phyloP scores from a whole-genome alignment of 1,140 invertebrate genomes.

The Rhizoglyphus robini region DNA sequence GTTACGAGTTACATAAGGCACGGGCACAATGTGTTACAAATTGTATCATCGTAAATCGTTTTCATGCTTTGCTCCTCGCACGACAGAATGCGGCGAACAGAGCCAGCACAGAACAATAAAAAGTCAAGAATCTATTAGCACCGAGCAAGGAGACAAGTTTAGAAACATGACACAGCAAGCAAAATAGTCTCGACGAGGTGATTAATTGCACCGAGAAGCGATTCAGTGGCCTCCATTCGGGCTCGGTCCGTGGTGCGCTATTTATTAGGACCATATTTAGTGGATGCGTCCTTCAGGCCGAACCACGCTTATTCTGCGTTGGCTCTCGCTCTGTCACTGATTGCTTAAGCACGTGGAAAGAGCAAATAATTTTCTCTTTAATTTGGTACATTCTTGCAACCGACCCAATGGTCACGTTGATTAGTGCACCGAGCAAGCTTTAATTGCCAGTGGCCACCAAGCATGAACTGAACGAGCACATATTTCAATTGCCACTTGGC shows the following conservation, averaged over 20 bases:
- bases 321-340: not conserved
- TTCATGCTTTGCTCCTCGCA: not conserved
- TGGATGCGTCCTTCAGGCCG: not conserved
- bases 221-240: not conserved
- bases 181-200: not conserved
- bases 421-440: not conserved
- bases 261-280: slow-evolving; percentile 14
- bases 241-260: not conserved
- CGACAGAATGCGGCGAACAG: not conserved
- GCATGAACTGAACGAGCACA: not conserved
- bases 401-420: slow-evolving; percentile 3
- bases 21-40: slow-evolving; percentile 5
- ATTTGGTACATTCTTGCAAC: slow-evolving; percentile 7
- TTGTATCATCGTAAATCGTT: not conserved
- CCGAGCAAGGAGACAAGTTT: slow-evolving; percentile 9
- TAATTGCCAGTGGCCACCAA: slow-evolving; percentile 1
- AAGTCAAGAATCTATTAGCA: slow-evolving; percentile 14
- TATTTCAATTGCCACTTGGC: too few relatives aligned
- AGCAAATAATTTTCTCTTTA: slow-evolving; percentile 12
- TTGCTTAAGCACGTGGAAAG: slow-evolving; percentile 18
- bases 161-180: slow-evolving; percentile 10
- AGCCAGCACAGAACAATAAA: not conserved
- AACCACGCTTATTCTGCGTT: not conserved
- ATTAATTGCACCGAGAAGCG: slow-evolving; percentile 4
- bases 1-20: not conserved